phyloP scores from a whole-genome alignment of 1,140 invertebrate genomes.

The Wasmannia auropunctata region DNA sequence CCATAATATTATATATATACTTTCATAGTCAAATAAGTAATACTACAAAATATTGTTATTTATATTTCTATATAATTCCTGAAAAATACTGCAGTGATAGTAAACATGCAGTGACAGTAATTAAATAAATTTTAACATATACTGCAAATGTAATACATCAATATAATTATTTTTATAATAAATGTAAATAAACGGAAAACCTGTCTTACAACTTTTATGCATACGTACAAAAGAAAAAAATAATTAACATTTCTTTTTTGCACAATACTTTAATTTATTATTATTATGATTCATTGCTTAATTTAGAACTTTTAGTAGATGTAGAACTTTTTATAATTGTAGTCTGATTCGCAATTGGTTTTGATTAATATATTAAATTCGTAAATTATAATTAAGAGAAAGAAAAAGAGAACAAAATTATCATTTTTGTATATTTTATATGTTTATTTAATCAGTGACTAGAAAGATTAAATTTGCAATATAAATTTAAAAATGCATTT shows the following conservation, averaged over 20 bases:
- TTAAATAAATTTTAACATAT: neutral
- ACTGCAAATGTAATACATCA: neutral
- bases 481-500: neutral
- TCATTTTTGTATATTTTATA: neutral
- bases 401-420: neutral
- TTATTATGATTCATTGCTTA: too few relatives aligned
- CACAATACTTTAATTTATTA: neutral
- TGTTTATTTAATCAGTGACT: neutral
- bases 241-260: neutral
- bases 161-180: slow-evolving; percentile 1
- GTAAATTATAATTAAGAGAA: neutral
- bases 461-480: neutral
- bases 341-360: neutral
- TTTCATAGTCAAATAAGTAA: too few relatives aligned
- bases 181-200: neutral
- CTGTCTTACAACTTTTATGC: neutral
- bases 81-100: too few relatives aligned
- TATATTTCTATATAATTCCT: neutral
- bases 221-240: neutral
- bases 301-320: too few relatives aligned
- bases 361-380: neutral
- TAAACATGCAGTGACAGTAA: neutral
- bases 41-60: too few relatives aligned
- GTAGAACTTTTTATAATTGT: neutral
- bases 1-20: too few relatives aligned